Evolutionary conservation across 2,888 invertebrate species (phyloP).

Genomic region (Drosophila engyochracea): DNA sequence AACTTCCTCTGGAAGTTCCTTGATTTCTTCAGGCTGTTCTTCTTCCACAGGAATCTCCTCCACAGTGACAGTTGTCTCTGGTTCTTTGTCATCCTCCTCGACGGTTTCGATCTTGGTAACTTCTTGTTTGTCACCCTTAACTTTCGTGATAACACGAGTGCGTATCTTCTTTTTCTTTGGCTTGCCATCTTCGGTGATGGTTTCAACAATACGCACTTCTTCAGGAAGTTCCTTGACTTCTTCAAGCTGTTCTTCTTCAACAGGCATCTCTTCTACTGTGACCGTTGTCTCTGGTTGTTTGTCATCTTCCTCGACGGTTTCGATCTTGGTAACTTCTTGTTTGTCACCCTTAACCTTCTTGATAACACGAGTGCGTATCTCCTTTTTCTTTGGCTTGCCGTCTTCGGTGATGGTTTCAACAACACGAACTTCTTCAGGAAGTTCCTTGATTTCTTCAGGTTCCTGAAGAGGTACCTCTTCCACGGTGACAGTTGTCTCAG

Average conservation of each 20-base stretch:
- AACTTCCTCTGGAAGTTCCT: constrained; percentile 66
- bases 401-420: constrained; percentile 47
- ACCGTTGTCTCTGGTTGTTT: constrained; percentile 58
- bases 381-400: constrained; percentile 52
- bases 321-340: constrained; percentile 63
- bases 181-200: constrained; percentile 57
- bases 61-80: constrained; percentile 62
- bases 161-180: constrained; percentile 64
- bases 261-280: constrained; percentile 50
- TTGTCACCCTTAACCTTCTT: constrained; percentile 63
- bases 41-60: constrained; percentile 55
- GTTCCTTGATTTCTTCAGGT: constrained; percentile 35
- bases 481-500: constrained; percentile 50
- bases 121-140: constrained; percentile 69
- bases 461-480: constrained; percentile 46
- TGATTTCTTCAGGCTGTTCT: constrained; percentile 42
- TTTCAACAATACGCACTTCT: constrained; percentile 60
- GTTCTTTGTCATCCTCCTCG: constrained; percentile 68
- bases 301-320: constrained; percentile 63
- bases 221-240: constrained; percentile 57
- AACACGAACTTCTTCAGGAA: constrained; percentile 56
- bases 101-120: constrained; percentile 70
- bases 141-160: constrained; percentile 67
- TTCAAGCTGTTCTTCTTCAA: constrained; percentile 45
- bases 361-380: constrained; percentile 61